Conservation (phyloP, 2,113 vertebrate genomes). For the Engraulis encrasicolus region DNA sequence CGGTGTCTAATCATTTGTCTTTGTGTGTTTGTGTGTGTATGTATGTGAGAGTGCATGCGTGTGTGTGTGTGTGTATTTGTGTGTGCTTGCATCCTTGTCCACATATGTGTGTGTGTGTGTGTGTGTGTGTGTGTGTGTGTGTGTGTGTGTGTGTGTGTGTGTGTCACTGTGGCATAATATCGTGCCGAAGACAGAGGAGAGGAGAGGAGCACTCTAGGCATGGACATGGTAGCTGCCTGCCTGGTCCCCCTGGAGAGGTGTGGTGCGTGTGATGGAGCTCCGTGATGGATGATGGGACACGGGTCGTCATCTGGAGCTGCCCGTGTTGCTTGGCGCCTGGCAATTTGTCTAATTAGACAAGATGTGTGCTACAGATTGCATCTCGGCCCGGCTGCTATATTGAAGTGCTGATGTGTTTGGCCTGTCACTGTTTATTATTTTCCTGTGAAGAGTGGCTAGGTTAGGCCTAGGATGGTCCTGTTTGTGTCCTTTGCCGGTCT, state of each 20-base stretch:
- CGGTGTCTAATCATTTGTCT: background rate
- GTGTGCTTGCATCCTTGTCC: too few species aligned
- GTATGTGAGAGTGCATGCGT: background rate
- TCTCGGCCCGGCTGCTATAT: constrained; percentile 37
- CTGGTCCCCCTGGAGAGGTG: constrained; percentile 61
- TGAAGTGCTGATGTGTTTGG: constrained; percentile 14
- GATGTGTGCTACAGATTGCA: constrained; percentile 53
- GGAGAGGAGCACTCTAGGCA: constrained; percentile 70
- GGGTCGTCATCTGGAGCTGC: constrained; percentile 70
- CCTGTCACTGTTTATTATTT: background rate
- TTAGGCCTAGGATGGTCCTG: background rate
- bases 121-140: background rate
- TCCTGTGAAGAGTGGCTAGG: background rate
- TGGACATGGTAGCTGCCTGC: background rate
- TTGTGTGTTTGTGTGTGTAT: background rate
- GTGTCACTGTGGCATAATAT: constrained; percentile 67
- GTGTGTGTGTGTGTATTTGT: background rate
- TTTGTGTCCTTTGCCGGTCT: background rate
- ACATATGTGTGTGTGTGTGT: background rate
- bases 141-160: background rate
- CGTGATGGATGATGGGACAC: constrained; percentile 70
- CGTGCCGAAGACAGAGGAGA: too few species aligned
- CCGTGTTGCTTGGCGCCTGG: constrained; percentile 65
- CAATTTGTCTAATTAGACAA: constrained; percentile 65
- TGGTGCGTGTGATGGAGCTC: constrained; percentile 58